Conservation (phyloP, 2,888 invertebrate genomes). For the Bimastos eiseni region DNA sequence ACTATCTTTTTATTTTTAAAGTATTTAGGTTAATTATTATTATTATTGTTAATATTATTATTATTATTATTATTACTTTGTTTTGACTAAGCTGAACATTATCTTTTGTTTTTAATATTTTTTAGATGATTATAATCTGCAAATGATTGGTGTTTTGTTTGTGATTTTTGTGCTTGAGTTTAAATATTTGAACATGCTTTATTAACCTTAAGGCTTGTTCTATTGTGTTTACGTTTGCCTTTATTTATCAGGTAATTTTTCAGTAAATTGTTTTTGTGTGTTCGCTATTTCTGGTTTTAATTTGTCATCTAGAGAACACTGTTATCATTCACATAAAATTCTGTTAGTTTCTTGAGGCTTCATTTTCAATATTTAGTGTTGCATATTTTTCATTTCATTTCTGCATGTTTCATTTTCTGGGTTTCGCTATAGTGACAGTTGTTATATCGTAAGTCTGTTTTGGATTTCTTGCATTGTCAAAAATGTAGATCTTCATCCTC, state of each 20-base stretch:
- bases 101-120: neutral
- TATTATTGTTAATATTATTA: neutral
- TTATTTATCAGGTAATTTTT: neutral
- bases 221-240: neutral
- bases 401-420: too few relatives aligned
- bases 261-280: neutral
- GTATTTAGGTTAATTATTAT: neutral
- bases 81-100: neutral
- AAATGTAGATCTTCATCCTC: too few relatives aligned
- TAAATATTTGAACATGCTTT: neutral
- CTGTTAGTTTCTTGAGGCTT: too few relatives aligned
- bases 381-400: too few relatives aligned
- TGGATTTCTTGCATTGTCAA: too few relatives aligned
- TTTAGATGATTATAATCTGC: neutral
- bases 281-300: neutral
- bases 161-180: neutral
- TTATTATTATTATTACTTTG: neutral
- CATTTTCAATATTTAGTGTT: too few relatives aligned
- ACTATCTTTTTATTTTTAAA: neutral
- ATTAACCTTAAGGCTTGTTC: neutral
- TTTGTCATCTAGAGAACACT: neutral
- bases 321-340: too few relatives aligned
- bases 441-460: too few relatives aligned
- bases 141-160: neutral
- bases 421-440: too few relatives aligned